These are phyloP conservation scores for Megalops atlanticus DNA, from an alignment of 2,113 vertebrate genomes.

Conservation along the genomic window DNA sequence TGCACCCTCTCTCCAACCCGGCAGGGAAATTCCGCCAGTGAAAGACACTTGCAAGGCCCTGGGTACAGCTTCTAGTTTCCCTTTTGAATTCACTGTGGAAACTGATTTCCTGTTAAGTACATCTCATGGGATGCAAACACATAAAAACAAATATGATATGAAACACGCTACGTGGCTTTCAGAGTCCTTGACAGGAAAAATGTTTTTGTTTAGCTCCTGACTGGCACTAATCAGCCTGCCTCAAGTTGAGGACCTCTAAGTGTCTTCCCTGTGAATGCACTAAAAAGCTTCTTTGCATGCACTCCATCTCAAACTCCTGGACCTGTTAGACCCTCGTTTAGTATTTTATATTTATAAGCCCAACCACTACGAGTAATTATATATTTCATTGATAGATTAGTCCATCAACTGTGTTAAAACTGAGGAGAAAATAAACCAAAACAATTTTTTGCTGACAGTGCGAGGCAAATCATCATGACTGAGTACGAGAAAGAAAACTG, in stretches of 20 bases:
- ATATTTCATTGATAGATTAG: no score
- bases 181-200: not conserved
- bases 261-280: no score
- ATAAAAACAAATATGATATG: not conserved
- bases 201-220: not conserved
- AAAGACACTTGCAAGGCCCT: constrained; percentile 15
- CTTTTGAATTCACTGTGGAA: not conserved
- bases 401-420: no score
- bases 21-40: constrained; percentile 77
- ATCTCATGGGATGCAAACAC: not conserved
- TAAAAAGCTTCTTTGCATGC: no score
- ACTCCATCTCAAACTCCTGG: no score
- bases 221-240: not conserved
- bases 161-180: not conserved
- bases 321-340: no score
- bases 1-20: constrained; percentile 57
- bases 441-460: not conserved
- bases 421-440: no score
- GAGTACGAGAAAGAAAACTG: constrained; percentile 1
- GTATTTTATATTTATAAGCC: no score
- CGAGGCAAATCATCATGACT: not conserved
- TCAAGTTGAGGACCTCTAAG: not conserved
- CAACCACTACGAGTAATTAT: no score
- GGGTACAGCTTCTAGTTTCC: not conserved
- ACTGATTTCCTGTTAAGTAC: not conserved